phyloP scores from a whole-genome alignment of 2,113 vertebrate genomes.

The Sylvietta virens region DNA sequence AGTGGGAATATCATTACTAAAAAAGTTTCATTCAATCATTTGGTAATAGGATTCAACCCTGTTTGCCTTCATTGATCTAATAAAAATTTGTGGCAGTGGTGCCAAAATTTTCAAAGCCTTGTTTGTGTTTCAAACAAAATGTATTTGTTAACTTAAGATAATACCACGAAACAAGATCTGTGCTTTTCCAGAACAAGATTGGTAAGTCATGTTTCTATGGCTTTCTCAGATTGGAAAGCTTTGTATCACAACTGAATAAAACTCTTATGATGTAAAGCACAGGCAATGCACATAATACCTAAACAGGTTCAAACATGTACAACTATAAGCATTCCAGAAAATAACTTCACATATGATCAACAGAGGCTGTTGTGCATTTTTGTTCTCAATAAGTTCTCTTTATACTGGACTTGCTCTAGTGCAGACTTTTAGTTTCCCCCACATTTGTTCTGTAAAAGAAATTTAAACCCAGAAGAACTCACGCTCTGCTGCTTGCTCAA shows the following conservation, averaged over 20 bases:
- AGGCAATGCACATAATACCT: accelerated
- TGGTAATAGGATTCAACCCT: background rate
- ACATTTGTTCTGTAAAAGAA: background rate
- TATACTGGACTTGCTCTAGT: background rate
- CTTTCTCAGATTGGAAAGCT: background rate
- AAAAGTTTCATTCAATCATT: background rate
- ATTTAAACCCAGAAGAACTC: background rate
- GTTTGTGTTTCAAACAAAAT: background rate
- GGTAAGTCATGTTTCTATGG: background rate
- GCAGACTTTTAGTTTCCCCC: background rate
- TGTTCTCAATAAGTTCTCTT: background rate
- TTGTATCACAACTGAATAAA: background rate
- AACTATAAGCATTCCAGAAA: background rate
- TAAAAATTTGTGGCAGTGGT: background rate
- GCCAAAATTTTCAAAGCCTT: background rate
- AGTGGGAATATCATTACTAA: background rate
- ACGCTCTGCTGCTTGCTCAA: background rate
- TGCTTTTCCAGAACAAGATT: background rate
- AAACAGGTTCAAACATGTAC: background rate
- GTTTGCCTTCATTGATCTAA: background rate
- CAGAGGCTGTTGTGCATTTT: background rate
- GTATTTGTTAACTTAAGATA: background rate
- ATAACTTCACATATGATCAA: background rate
- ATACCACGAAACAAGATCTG: background rate
- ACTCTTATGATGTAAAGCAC: background rate